Base-by-base conservation (phyloP, 2,113 vertebrate genomes). In the Crocuta crocuta region DNA sequence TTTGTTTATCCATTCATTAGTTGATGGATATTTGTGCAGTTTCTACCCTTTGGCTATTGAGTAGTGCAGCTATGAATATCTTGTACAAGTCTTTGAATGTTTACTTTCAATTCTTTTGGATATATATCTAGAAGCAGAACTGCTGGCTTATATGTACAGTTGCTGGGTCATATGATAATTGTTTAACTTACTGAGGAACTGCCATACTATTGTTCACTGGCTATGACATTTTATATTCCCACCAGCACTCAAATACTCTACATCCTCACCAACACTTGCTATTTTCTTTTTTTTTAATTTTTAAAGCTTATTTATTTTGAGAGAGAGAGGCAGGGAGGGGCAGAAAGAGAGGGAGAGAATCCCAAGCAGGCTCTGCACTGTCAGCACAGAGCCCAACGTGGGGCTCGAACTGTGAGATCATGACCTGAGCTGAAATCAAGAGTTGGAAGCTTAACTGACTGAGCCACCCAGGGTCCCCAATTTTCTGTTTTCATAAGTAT, bases 1-100 rank as follows among this genome's bases (percentile, higher is more conserved):
- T 89, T 92, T 85, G 24, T 70, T 92, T 79, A 90, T 90, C 28
- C 39, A 86, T 84, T 95, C 65, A 91, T 91, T 74, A 68, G 23
- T 4, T 71, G 17, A 70, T 28, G 26, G 88, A 82, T 68, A 82
- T 58, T 9, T 82, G 61, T 23, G 35, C 12, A 83, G 23, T 82
- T 90, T 76, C 84, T 39, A 86, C 16, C 19, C 33, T 73, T 82
- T 82, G 43, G 39, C 61, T 66, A 91, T 4, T 65, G 39, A 94
- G 61, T 0, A 97, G 45, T 87, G 74, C 26, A 88, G 39, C 48
- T 91, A 50, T 68, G 58, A 89, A 91, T 45, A 68, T 50, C 35
- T 71, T 63, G 35, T 43, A 70, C 16, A 91, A 88, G 76, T 39
- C 89, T 95, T 83, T 73, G 39, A 94, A 93, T 31, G 70, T 3